Percentiles rank a stretch among this genome's conserved stretches.
Conservation (phyloP, 2,888 invertebrate species). For the Clusia tigrina region DNA sequence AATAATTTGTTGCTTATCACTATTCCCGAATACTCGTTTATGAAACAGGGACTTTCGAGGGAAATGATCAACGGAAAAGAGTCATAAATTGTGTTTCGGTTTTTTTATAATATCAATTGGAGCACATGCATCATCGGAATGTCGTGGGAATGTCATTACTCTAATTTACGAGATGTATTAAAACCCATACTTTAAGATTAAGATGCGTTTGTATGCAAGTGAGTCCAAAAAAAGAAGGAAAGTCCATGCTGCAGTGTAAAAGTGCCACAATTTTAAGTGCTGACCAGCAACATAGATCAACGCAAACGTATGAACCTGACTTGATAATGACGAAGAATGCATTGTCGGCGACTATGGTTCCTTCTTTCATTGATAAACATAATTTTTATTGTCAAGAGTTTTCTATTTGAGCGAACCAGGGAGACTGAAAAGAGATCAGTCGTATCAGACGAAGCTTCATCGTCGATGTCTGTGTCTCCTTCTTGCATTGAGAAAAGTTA, state of each 20-base stretch:
- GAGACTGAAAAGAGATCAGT: no score
- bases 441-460: no score
- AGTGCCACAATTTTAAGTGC: neutral
- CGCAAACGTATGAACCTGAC: constrained; percentile 22
- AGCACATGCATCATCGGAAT: constrained; percentile 2
- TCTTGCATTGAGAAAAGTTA: no score
- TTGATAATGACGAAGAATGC: constrained; percentile 22
- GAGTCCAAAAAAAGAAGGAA: constrained; percentile 6
- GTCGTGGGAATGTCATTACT: constrained; percentile 8
- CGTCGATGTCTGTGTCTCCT: no score
- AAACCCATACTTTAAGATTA: no score
- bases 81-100: neutral
- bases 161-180: neutral
- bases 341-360: no score
- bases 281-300: neutral
- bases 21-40: neutral
- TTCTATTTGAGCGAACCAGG: no score
- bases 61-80: neutral
- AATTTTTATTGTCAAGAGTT: no score
- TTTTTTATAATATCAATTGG: neutral
- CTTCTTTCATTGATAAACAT: no score
- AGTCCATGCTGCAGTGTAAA: neutral
- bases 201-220: no score
- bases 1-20: constrained; percentile 5
- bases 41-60: neutral